These are phyloP conservation scores for Tricholauxania praeusta DNA, from an alignment of 2,888 invertebrate genomes.

Conservation along the genomic window DNA sequence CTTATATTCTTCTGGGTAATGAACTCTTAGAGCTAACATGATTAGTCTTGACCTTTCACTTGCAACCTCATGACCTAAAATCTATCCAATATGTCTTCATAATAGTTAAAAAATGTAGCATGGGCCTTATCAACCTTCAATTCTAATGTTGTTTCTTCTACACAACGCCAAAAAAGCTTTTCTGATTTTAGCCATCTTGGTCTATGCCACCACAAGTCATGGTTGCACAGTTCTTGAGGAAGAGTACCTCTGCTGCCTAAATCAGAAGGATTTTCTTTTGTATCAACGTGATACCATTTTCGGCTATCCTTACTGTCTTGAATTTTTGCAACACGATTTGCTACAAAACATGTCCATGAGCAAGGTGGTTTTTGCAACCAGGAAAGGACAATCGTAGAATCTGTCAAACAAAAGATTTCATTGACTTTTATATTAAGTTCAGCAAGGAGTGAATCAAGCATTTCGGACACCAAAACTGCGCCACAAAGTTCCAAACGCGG, in stretches of 20 bases:
- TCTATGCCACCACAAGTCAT: slow-evolving; percentile 23
- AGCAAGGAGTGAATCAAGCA: not conserved
- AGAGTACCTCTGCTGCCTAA: not conserved
- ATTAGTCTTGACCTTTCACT: not conserved
- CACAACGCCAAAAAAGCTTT: not conserved
- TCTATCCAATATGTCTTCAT: slow-evolving; percentile 10
- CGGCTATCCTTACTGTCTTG: no score
- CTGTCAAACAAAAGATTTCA: slow-evolving; percentile 15
- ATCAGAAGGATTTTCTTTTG: no score
- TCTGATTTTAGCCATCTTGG: slow-evolving; percentile 14
- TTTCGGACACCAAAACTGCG: slow-evolving; percentile 18
- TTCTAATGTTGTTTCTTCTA: slow-evolving; percentile 25
- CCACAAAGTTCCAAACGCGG: slow-evolving; percentile 32
- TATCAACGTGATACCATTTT: no score
- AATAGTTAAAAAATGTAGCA: not conserved
- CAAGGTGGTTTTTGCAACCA: slow-evolving; percentile 18
- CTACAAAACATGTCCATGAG: slow-evolving; percentile 30
- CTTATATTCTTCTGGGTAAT: not conserved
- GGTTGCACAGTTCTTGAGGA: slow-evolving; percentile 19
- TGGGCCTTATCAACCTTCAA: not conserved
- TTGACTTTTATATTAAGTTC: not conserved
- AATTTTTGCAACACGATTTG: slow-evolving; percentile 26
- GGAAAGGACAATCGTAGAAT: no score
- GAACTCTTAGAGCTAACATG: not conserved
- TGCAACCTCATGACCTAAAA: not conserved